A percentile compares a stretch with the other conserved stretches of the same genome.
These are phyloP conservation scores for Morinoia aosen DNA, from an alignment of 2,888 invertebrate genomes.

Conservation along the genomic window DNA sequence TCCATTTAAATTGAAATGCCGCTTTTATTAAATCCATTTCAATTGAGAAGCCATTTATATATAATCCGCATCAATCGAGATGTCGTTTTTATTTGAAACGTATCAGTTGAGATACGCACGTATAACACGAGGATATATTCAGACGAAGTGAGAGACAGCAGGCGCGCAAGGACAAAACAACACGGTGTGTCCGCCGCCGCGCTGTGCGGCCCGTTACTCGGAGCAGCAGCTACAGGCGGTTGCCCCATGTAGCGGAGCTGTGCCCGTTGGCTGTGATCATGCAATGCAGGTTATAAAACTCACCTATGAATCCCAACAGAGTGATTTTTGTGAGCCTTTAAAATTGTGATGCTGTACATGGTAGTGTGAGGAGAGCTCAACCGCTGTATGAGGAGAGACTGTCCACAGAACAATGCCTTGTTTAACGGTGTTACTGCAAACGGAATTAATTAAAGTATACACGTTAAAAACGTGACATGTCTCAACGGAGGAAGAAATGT, in stretches of 20 bases:
- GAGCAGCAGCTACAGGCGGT: slow-evolving; percentile 17
- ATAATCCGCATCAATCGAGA: too few relatives aligned
- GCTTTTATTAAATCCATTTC: too few relatives aligned
- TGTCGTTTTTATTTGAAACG: too few relatives aligned
- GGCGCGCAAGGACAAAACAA: not conserved
- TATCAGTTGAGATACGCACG: not conserved
- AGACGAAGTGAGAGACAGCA: not conserved
- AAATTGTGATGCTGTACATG: not conserved
- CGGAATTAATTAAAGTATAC: not conserved
- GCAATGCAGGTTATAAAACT: slow-evolving; percentile 17
- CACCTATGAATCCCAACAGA: not conserved
- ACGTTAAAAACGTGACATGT: too few relatives aligned
- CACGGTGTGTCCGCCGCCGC: not conserved
- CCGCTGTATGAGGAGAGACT: not conserved
- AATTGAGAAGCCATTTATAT: too few relatives aligned
- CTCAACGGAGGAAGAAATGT: too few relatives aligned
- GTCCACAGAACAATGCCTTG: not conserved
- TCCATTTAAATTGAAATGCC: too few relatives aligned
- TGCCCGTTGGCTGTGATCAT: not conserved
- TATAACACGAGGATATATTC: not conserved
- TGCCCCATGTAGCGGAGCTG: not conserved
- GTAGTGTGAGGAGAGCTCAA: not conserved
- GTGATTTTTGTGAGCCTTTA: not conserved
- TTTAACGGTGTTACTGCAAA: not conserved
- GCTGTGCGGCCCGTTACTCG: not conserved